These are phyloP conservation scores for Muraenolepis orangiensis DNA, from an alignment of 2,797 vertebrate genomes.

Conservation along the genomic window DNA sequence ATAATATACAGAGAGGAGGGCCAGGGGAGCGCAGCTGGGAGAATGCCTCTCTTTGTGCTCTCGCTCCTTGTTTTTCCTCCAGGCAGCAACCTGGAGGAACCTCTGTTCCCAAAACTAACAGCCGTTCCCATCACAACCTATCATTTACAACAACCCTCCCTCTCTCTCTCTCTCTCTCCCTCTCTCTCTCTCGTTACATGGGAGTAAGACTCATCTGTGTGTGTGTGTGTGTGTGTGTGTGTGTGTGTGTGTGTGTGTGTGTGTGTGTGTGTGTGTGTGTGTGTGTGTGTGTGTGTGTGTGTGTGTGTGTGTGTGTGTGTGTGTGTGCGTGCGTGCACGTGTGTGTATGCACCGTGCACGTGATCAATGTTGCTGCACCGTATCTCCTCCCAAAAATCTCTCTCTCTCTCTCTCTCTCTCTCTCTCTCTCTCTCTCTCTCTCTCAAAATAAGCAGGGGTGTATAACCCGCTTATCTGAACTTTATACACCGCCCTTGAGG, in stretches of 20 bases:
- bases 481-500: conserved; percentile 26
- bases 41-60: background rate
- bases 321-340: background rate
- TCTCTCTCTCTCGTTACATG: no score
- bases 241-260: conserved; percentile 5
- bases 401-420: no score
- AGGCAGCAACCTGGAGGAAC: no score
- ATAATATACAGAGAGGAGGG: background rate
- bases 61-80: background rate
- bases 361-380: no score
- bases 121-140: no score
- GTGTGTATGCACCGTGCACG: background rate
- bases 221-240: conserved; percentile 8
- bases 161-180: no score
- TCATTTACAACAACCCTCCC: no score
- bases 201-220: no score
- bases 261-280: background rate
- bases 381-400: background rate
- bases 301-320: conserved; percentile 9
- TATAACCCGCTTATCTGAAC: conserved; percentile 14
- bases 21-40: no score
- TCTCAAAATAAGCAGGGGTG: conserved; percentile 26
- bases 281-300: conserved; percentile 1
- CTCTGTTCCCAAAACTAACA: no score
- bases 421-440: no score